These are phyloP conservation scores for Pomacea maculata DNA, from an alignment of 1,140 invertebrate species.

Conservation along the genomic window DNA sequence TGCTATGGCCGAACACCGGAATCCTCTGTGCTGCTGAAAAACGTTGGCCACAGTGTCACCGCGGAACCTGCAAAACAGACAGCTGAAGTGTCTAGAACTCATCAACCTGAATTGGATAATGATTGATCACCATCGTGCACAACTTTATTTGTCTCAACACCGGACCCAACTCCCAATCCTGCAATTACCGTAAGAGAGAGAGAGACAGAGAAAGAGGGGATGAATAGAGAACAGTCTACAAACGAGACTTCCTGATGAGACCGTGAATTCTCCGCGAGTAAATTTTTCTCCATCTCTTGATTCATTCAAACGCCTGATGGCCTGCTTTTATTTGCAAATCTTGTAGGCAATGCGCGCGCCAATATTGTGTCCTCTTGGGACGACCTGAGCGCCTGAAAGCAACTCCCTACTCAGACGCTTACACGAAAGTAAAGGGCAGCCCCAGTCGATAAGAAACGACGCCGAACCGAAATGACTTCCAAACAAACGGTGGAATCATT, in stretches of 20 bases:
- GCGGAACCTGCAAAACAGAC: constrained; percentile 1
- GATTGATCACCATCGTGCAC: constrained; percentile 2
- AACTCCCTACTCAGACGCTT: not conserved
- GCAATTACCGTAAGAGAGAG: not conserved
- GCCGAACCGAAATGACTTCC: constrained; percentile 1
- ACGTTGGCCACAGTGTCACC: constrained; percentile 3
- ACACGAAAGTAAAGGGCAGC: not conserved
- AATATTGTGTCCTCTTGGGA: constrained; percentile 6
- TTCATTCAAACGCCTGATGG: no score
- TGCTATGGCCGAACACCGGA: constrained; percentile 12
- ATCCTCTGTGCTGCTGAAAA: not conserved
- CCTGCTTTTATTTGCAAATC: constrained; percentile 2
- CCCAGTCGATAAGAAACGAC: not conserved
- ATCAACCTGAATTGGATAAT: constrained; percentile 7
- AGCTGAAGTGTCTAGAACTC: not conserved
- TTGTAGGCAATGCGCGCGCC: constrained; percentile 9
- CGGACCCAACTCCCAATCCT: no score
- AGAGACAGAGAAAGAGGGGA: constrained; percentile 17
- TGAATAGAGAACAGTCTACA: constrained; percentile 16
- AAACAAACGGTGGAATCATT: constrained; percentile 13
- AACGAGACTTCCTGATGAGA: constrained; percentile 7
- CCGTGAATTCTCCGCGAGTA: not conserved
- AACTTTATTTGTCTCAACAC: constrained; percentile 5
- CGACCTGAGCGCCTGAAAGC: constrained; percentile 4
- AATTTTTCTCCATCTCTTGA: constrained; percentile 3